phyloP scores from a whole-genome alignment of 2,113 vertebrate species.

The Balaenoptera acutorostrata region DNA sequence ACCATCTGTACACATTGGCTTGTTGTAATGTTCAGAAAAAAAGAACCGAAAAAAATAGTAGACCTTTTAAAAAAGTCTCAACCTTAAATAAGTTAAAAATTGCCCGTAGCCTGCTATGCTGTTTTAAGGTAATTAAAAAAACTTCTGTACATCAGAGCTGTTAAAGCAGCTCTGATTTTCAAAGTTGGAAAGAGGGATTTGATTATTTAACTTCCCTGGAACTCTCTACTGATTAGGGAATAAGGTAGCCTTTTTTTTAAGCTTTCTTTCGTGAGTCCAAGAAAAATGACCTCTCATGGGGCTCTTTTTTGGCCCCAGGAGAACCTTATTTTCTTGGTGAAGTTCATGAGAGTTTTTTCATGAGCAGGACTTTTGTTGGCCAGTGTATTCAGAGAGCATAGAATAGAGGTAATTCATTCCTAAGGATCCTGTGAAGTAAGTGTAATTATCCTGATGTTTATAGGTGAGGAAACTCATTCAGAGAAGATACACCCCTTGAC shows the following conservation, averaged over 20 bases:
- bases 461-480: not conserved
- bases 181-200: not conserved
- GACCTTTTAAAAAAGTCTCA: not conserved
- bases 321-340: not conserved
- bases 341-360: not conserved
- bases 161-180: not conserved
- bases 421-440: not conserved
- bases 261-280: not conserved
- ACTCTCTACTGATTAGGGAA: not conserved
- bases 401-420: not conserved
- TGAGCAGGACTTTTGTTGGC: not conserved
- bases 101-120: not conserved
- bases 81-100: not conserved
- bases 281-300: not conserved
- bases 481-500: not conserved
- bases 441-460: not conserved
- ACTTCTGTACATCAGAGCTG: not conserved
- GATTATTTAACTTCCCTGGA: not conserved
- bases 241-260: not conserved
- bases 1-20: too few relatives aligned
- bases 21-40: not conserved
- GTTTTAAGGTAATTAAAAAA: not conserved
- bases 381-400: not conserved
- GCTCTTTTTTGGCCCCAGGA: not conserved
- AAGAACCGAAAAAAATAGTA: not conserved